Conservation (phyloP, 2,888 invertebrate species). For the Clanis bilineata region DNA sequence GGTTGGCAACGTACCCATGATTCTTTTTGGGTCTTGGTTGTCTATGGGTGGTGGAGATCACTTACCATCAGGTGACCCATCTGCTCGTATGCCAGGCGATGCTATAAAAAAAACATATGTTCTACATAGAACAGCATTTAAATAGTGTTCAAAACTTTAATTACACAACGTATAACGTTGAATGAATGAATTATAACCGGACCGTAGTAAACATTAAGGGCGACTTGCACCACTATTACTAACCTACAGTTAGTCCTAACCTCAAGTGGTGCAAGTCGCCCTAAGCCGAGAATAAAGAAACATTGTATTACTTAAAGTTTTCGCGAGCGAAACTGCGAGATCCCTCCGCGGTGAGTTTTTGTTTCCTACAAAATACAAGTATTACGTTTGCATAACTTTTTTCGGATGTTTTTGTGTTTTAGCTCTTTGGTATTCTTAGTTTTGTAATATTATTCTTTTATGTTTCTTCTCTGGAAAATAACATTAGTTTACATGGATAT, state of each 20-base stretch:
- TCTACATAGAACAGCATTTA: too few relatives aligned
- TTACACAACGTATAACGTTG: background rate
- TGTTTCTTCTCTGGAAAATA: background rate
- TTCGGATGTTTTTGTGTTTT: background rate
- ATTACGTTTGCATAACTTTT: background rate
- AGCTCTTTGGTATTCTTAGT: too few relatives aligned
- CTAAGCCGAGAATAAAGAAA: conserved; percentile 2
- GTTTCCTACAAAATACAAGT: background rate
- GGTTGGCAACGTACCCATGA: too few relatives aligned
- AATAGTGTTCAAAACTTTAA: background rate
- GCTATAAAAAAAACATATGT: too few relatives aligned
- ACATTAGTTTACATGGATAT: too few relatives aligned
- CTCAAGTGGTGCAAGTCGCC: too few relatives aligned
- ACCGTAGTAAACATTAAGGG: conserved; percentile 1
- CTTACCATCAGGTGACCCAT: too few relatives aligned
- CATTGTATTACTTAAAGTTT: conserved; percentile 10
- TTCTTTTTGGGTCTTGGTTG: too few relatives aligned
- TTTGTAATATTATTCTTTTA: background rate
- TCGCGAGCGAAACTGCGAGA: background rate
- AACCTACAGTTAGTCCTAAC: too few relatives aligned
- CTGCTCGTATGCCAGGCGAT: too few relatives aligned
- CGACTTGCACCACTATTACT: too few relatives aligned
- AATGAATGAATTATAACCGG: conserved; percentile 2
- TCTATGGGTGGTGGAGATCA: too few relatives aligned
- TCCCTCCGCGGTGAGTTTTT: background rate